phyloP scores from a whole-genome alignment of 2,888 invertebrate genomes.

The Limulus polyphemus region DNA sequence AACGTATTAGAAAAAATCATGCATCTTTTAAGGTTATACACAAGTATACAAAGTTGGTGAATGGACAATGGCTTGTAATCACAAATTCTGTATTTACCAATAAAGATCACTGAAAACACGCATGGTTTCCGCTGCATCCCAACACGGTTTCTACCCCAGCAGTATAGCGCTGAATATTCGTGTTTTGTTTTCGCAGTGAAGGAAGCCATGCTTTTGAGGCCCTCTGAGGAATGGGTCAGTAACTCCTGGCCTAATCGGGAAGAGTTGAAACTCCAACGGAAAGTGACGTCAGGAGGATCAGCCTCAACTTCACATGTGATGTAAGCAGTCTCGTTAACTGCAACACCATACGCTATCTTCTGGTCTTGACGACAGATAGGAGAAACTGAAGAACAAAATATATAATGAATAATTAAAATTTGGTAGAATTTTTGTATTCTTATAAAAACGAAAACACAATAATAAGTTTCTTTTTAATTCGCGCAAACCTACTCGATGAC shows the following conservation, averaged over 20 bases:
- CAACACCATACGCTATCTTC: conserved; percentile 71
- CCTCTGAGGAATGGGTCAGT: conserved; percentile 46
- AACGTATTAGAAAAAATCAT: too few relatives aligned
- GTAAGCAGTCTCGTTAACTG: conserved; percentile 57
- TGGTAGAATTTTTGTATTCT: too few relatives aligned
- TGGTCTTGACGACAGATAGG: conserved; percentile 76
- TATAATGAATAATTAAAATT: too few relatives aligned
- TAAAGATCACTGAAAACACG: conserved; percentile 80
- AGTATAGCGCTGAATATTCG: conserved; percentile 78
- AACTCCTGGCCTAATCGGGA: conserved; percentile 15
- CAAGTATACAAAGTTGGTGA: too few relatives aligned
- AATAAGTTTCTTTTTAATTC: too few relatives aligned
- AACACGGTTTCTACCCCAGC: conserved; percentile 66
- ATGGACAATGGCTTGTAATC: too few relatives aligned
- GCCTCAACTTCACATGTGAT: conserved; percentile 24
- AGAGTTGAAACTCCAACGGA: conserved; percentile 22
- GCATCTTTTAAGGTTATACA: too few relatives aligned
- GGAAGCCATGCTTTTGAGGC: conserved; percentile 66
- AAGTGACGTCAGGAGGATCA: conserved; percentile 22
- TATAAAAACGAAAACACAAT: too few relatives aligned
- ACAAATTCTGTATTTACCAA: conserved; percentile 46
- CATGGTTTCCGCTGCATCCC: conserved; percentile 77
- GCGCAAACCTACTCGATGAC: too few relatives aligned
- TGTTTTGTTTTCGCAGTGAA: conserved; percentile 80
- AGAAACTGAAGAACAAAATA: conserved; percentile 54